phyloP scores from a whole-genome alignment of 2,888 invertebrate species.

The Monoplex corrugatus region DNA sequence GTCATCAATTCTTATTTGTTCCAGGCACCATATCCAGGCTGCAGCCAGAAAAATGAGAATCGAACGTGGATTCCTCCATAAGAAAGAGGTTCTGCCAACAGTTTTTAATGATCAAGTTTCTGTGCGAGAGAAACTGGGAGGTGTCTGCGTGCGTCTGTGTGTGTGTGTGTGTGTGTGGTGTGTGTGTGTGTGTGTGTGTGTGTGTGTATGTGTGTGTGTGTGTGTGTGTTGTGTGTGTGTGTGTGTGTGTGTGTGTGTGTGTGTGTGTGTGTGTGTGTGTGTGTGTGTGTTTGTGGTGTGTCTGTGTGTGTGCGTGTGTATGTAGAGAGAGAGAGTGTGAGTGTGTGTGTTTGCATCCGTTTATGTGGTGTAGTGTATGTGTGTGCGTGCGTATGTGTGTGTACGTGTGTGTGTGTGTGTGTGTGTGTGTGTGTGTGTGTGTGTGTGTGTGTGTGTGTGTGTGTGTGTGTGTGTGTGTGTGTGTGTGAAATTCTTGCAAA shows the following conservation, averaged over 20 bases:
- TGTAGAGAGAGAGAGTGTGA: not conserved
- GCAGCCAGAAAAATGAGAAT: too few species aligned
- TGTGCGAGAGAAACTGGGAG: not conserved
- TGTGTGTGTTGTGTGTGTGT: not conserved
- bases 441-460: slow-evolving; percentile 2
- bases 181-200: too few species aligned
- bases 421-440: too few species aligned
- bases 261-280: not conserved
- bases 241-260: too few species aligned
- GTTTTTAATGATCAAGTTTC: not conserved
- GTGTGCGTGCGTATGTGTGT: not conserved
- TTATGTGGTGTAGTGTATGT: too few species aligned
- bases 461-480: too few species aligned
- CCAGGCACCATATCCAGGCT: too few species aligned
- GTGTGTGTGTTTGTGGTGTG: not conserved
- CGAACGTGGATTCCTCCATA: too few species aligned
- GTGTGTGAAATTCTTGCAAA: too few species aligned
- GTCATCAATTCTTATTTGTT: too few species aligned
- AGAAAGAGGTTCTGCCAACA: too few species aligned
- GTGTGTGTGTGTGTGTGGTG: not conserved
- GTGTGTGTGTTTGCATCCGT: slow-evolving; percentile 6
- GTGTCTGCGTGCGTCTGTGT: not conserved
- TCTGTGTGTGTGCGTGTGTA: not conserved
- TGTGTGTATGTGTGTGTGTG: too few species aligned
- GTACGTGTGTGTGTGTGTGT: not conserved